A percentile compares a stretch with the other conserved stretches of the same genome.
These are phyloP conservation scores for Adelosebastes latens DNA, from an alignment of 2,797 vertebrate species.

Conservation along the genomic window DNA sequence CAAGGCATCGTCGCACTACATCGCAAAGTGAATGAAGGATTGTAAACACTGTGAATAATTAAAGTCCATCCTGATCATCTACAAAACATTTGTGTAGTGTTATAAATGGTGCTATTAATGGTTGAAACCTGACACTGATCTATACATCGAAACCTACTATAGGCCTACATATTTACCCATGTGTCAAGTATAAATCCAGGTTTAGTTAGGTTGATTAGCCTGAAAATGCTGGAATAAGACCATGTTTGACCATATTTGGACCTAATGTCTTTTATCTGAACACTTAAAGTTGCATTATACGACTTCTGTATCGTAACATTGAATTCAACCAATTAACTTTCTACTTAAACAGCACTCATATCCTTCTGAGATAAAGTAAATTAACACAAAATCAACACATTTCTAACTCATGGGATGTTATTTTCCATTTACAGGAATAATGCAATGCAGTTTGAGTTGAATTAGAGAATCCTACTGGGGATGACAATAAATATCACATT, in stretches of 20 bases:
- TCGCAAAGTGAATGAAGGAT: background rate
- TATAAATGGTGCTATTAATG: background rate
- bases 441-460: background rate
- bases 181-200: background rate
- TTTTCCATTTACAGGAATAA: background rate
- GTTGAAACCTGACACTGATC: background rate
- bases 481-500: background rate
- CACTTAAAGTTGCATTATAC: background rate
- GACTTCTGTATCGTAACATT: background rate
- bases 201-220: background rate
- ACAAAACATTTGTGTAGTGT: background rate
- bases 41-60: background rate
- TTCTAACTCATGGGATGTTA: too few relatives aligned
- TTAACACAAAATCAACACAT: background rate
- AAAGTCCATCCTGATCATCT: background rate
- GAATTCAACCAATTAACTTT: background rate
- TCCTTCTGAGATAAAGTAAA: too few relatives aligned
- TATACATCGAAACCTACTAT: background rate
- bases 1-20: too few relatives aligned
- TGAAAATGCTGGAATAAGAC: background rate
- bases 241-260: background rate
- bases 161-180: background rate
- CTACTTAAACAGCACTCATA: background rate
- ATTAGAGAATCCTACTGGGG: background rate
- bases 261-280: background rate